phyloP scores from a whole-genome alignment of 1,140 invertebrate species.

The Drosophila arawakana region DNA sequence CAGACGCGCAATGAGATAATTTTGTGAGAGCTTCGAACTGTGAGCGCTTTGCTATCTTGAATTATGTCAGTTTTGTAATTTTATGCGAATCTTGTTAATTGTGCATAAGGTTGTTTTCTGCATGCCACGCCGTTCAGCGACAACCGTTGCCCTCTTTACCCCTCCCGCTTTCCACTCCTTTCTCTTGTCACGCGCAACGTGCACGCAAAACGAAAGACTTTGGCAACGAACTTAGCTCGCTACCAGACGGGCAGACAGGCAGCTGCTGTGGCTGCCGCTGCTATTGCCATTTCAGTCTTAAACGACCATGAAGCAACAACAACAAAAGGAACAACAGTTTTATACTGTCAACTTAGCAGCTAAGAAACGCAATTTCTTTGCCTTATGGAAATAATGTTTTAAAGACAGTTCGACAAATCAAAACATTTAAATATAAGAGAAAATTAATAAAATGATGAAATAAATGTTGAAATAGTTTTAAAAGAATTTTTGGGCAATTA shows the following conservation, averaged over 20 bases:
- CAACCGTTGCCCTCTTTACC: no score
- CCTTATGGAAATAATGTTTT: no score
- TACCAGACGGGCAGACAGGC: conserved; percentile 20
- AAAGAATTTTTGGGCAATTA: no score
- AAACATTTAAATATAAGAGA: neutral
- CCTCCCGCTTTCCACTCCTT: neutral
- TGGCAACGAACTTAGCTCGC: conserved; percentile 67
- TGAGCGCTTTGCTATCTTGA: conserved; percentile 64
- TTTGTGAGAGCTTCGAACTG: conserved; percentile 42
- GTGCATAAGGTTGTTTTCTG: conserved; percentile 53
- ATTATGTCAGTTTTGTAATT: conserved; percentile 83
- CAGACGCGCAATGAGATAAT: conserved; percentile 51
- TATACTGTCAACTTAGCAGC: conserved; percentile 10
- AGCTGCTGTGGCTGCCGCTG: conserved; percentile 54
- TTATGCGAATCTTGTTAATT: conserved; percentile 81
- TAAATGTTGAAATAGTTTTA: no score
- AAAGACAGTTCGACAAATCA: neutral
- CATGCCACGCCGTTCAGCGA: conserved; percentile 2
- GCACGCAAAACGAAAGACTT: conserved; percentile 68
- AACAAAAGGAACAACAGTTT: conserved; percentile 19
- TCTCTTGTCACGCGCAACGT: conserved; percentile 43
- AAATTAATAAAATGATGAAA: no score
- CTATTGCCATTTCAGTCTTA: conserved; percentile 10
- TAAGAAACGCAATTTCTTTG: neutral
- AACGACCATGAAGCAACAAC: conserved; percentile 15